These are phyloP conservation scores for Saxicola maurus DNA, from an alignment of 2,797 vertebrate genomes.

Conservation along the genomic window DNA sequence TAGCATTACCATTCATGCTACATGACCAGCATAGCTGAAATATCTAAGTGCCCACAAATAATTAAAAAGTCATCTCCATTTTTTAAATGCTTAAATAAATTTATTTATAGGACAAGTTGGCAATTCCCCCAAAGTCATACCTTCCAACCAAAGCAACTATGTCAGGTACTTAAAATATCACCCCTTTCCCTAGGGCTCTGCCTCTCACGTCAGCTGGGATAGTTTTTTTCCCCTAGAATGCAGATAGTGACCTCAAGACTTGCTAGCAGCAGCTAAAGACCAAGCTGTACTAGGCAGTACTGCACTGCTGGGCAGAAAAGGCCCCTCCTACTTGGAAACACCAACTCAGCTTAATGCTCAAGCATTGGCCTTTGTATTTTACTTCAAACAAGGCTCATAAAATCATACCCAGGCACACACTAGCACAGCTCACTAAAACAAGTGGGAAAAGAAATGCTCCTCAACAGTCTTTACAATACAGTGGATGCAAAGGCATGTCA, in stretches of 20 bases:
- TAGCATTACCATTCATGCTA: neutral
- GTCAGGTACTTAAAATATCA: neutral
- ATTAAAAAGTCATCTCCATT: slow-evolving; percentile 29
- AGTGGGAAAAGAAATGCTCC: neutral
- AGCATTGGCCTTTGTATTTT: neutral
- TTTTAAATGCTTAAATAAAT: slow-evolving; percentile 24
- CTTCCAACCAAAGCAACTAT: neutral
- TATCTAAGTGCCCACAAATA: neutral
- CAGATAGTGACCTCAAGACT: neutral
- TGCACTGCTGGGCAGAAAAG: neutral
- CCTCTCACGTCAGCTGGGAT: neutral
- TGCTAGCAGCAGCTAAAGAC: neutral
- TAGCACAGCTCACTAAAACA: neutral
- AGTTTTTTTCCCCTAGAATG: neutral
- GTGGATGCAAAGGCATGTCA: neutral
- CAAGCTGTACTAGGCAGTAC: neutral
- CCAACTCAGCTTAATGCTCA: neutral
- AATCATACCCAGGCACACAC: neutral
- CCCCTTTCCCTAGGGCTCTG: neutral
- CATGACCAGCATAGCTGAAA: neutral
- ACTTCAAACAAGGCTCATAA: neutral
- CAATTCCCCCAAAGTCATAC: neutral
- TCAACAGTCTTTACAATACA: neutral
- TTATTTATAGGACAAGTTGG: slow-evolving; percentile 20
- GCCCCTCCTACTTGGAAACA: neutral